These are phyloP conservation scores for Phoeniculus purpureus DNA, from an alignment of 2,797 vertebrate species.

Conservation along the genomic window DNA sequence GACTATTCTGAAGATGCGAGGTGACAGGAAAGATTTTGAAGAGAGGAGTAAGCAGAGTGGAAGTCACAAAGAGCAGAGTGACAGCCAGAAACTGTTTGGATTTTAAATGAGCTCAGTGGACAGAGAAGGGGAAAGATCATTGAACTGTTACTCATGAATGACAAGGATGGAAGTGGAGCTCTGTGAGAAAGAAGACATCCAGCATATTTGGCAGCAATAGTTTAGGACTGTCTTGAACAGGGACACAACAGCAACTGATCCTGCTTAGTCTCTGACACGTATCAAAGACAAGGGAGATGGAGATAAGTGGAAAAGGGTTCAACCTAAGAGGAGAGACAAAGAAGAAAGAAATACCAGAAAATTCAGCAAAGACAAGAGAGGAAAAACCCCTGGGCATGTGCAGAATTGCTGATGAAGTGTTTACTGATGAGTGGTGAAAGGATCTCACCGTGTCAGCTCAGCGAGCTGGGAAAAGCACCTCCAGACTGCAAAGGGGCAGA, in stretches of 20 bases:
- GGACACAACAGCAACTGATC: not conserved
- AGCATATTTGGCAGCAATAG: slow-evolving; percentile 52
- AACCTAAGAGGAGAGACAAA: slow-evolving; percentile 1
- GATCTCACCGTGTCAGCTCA: slow-evolving; percentile 25
- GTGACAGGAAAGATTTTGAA: slow-evolving; percentile 60
- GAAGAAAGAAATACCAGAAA: slow-evolving; percentile 24
- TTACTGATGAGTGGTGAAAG: slow-evolving; percentile 40
- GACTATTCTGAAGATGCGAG: slow-evolving; percentile 63
- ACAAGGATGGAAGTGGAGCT: slow-evolving; percentile 60
- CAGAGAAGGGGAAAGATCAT: slow-evolving; percentile 75
- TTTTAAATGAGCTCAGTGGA: slow-evolving; percentile 75
- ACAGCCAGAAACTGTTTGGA: slow-evolving; percentile 73
- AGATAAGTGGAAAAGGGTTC: slow-evolving; percentile 14
- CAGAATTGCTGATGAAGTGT: slow-evolving; percentile 54
- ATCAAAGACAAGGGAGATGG: slow-evolving; percentile 28
- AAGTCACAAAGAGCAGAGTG: slow-evolving; percentile 69
- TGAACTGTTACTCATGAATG: slow-evolving; percentile 76
- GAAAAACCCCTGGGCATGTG: slow-evolving; percentile 8
- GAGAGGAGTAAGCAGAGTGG: slow-evolving; percentile 54
- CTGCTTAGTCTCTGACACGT: slow-evolving; percentile 32
- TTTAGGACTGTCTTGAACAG: not conserved
- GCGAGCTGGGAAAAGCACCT: slow-evolving; percentile 25
- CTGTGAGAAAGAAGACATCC: slow-evolving; percentile 39
- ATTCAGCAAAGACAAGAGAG: slow-evolving; percentile 16
- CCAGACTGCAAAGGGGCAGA: slow-evolving; percentile 36